Base-by-base conservation (phyloP, 2,888 invertebrate genomes). In the Acanthosepion pharaonis region DNA sequence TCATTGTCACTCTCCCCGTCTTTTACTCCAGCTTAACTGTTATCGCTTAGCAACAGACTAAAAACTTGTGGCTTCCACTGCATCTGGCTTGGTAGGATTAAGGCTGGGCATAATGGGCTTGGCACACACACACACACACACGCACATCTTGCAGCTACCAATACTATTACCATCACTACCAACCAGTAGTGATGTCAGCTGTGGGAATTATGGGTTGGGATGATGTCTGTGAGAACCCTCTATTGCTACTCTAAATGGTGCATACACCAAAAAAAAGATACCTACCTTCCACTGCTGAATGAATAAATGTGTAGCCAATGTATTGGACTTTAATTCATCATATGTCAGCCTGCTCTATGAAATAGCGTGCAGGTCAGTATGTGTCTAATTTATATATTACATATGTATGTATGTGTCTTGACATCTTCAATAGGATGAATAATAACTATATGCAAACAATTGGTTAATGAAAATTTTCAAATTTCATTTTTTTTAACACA, bases 41-140 rank as follows among this genome's bases (percentile, higher is more conserved):
- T 78, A 78, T 78, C 78, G 33, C 78, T 78, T 78, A 78, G 78
- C 78, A 78, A 78, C 78, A 78, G 78, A 33, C 78, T 78, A 78
- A 78, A 78, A 78, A 78, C 78, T 78, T 78, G 78, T 78, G 78
- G 51, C 49, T 25, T 93, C 49, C 53, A 49, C n/a, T 53, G 53
- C 93, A 93, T 93, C 93, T 53, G 49, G 28, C 93, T 93, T 93
- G 53, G 48, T 53, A 93, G 53, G n/a, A 93, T 93, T 93, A 93
- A 93, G 49, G 49, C 49, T 92, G 51, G 92, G 51, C 51, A 92
- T 51, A 25, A 53, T 53, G 53, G 53, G 51, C 93, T 51, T 93
- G 93, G n/a, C n/a, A 53, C n/a, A 53, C n/a, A 53, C 93, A 93
- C n/a, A 51, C 92, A 92, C 92, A 92, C 51, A 28, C 48, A 91